These are phyloP conservation scores for Zaprionus gabonicus DNA, from an alignment of 1,140 invertebrate species.

Conservation along the genomic window DNA sequence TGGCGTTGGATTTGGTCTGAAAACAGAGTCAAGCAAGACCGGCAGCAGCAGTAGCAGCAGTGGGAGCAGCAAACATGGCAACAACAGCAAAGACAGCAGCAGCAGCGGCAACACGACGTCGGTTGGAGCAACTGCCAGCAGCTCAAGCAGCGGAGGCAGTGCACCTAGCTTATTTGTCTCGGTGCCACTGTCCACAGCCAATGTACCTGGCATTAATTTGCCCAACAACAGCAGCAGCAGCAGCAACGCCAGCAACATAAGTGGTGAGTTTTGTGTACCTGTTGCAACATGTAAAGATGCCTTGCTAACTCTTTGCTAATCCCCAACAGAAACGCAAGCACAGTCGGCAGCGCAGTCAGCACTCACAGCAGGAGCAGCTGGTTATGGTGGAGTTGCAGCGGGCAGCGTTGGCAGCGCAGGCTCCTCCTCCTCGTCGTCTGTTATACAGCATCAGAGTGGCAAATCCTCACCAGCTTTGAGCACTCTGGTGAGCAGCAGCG, in stretches of 20 bases:
- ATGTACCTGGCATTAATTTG: conserved; percentile 84
- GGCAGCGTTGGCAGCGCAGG: conserved; percentile 3
- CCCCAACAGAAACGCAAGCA: conserved; percentile 38
- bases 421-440: conserved; percentile 27
- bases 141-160: conserved; percentile 43
- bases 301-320: neutral
- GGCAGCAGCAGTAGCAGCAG: conserved; percentile 43
- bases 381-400: conserved; percentile 1
- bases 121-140: conserved; percentile 19
- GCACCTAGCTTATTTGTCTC: conserved; percentile 82
- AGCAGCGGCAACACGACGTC: conserved; percentile 25
- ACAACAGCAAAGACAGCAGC: conserved; percentile 31
- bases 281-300: neutral
- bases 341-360: conserved; percentile 20
- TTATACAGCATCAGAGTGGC: conserved; percentile 75
- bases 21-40: conserved; percentile 52
- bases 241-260: conserved; percentile 36
- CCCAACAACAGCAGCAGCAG: conserved; percentile 58
- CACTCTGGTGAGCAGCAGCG: conserved; percentile 63
- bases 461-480: conserved; percentile 72
- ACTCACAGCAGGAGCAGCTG: conserved; percentile 1
- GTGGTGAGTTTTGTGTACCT: conserved; percentile 34
- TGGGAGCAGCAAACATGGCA: conserved; percentile 43
- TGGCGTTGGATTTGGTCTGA: conserved; percentile 34
- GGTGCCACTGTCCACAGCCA: conserved; percentile 81